Conservation (phyloP, 1,140 invertebrate species). For the Littorina saxatilis region DNA sequence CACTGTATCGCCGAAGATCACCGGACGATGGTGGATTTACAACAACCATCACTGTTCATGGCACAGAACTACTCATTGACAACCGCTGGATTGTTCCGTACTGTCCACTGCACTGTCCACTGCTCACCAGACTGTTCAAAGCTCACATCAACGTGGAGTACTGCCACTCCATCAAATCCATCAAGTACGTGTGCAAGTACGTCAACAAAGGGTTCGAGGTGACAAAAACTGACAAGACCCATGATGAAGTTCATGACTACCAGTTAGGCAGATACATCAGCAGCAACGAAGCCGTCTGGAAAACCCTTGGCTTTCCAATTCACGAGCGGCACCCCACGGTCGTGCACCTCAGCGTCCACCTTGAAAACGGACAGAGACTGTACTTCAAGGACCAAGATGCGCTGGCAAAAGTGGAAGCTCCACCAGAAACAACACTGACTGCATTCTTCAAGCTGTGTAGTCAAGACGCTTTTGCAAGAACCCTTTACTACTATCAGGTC, state of each 20-base stretch:
- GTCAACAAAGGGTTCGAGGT: slow-evolving; percentile 41
- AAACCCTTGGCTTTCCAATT: slow-evolving; percentile 58
- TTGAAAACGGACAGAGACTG: slow-evolving; percentile 75
- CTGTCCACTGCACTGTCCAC: slow-evolving; percentile 44
- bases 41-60: background rate
- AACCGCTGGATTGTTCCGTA: slow-evolving; percentile 57
- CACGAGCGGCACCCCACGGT: slow-evolving; percentile 73
- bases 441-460: slow-evolving; percentile 66
- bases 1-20: slow-evolving; percentile 67
- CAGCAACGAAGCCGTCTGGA: slow-evolving; percentile 63
- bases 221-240: slow-evolving; percentile 34
- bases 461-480: slow-evolving; percentile 63
- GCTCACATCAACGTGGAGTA: slow-evolving; percentile 55
- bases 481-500: slow-evolving; percentile 63
- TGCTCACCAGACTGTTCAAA: slow-evolving; percentile 31
- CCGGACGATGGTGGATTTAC: slow-evolving; percentile 33
- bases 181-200: slow-evolving; percentile 56
- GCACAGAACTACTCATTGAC: slow-evolving; percentile 36
- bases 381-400: slow-evolving; percentile 71
- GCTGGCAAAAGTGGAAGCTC: slow-evolving; percentile 50
- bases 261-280: slow-evolving; percentile 58
- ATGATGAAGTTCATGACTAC: slow-evolving; percentile 43
- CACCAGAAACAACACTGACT: slow-evolving; percentile 73
- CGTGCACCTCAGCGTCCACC: slow-evolving; percentile 75
- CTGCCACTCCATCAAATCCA: slow-evolving; percentile 45